A percentile compares a stretch with the other conserved stretches of the same genome.
Evolutionary conservation across 2,888 invertebrate genomes (phyloP).

Genomic region (Hyposoter dolosus): DNA sequence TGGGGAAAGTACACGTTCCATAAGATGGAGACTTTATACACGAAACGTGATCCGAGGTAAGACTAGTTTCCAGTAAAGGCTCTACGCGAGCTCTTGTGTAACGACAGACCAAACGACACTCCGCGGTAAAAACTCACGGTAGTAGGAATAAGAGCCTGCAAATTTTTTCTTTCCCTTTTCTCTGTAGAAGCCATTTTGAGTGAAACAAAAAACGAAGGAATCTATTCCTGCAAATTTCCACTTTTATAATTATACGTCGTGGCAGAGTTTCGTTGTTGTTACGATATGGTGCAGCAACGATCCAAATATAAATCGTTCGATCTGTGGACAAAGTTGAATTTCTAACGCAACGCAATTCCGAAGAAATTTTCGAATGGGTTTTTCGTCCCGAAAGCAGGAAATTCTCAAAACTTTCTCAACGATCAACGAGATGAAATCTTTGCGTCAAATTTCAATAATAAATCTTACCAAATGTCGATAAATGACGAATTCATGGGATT

Average conservation of each 20-base stretch:
- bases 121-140: slow-evolving; percentile 36
- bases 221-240: slow-evolving; percentile 14
- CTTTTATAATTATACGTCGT: not conserved
- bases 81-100: slow-evolving; percentile 80
- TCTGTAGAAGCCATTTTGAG: slow-evolving; percentile 66
- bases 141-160: not conserved
- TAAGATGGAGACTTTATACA: slow-evolving; percentile 25
- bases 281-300: not conserved
- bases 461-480: too few species aligned
- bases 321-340: not conserved
- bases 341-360: too few species aligned
- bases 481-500: not conserved
- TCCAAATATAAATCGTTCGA: not conserved
- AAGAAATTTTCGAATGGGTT: slow-evolving; percentile 24
- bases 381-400: not conserved
- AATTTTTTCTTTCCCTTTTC: slow-evolving; percentile 77
- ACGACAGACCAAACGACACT: slow-evolving; percentile 69
- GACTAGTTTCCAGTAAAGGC: slow-evolving; percentile 82
- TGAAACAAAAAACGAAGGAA: not conserved
- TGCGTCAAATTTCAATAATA: too few species aligned
- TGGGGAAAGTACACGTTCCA: not conserved
- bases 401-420: not conserved
- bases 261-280: not conserved
- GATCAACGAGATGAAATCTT: not conserved
- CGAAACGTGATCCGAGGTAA: slow-evolving; percentile 63